Base-by-base conservation (phyloP, 2,888 invertebrate genomes). In the Ennomos quercinarius region DNA sequence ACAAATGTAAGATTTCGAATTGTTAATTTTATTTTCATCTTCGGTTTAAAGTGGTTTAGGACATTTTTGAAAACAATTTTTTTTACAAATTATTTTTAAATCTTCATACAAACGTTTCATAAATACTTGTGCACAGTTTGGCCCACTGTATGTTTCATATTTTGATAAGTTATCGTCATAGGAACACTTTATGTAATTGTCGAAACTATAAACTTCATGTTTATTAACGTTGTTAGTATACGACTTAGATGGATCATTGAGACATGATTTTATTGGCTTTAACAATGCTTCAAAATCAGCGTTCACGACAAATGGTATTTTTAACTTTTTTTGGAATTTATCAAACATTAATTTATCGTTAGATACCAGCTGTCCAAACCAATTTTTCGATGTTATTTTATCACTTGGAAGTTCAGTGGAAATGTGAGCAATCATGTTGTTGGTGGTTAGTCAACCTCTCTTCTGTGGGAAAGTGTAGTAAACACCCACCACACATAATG, bases 131-230 rank as follows among this genome's bases (percentile, higher is more conserved):
- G 47, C 38, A 17, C 47, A 47, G 13, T 47, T 38, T 47, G 3
- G 1, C 12, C 47, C 47, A n/a, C 13, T 47, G 8, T 47, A 47
- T 4, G 47, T 42, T 9, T 54, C 47, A 54, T 54, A 57, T 38
- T 54, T 49, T 40, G 59, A 62, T 37, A 63, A 43, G 9, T 0
- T 45, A 42, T 53, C 49, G 56, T 74, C 67, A 60, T 64, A 75
- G 46, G 69, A 67, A 65, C 72, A 74, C 59, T 74, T 73, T 9
- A 74, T 64, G 43, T 72, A 74, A 59, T 74, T 74, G 9, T 70
- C 73, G 58, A 75, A 76, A 64, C 75, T 76, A 55, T 72, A 73
- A 1, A 63, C 62, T 42, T 68, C 64, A 61, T 73, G 70, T 67
- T 63, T 63, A 37, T 72, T 62, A 40, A 69, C 3, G n/a, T 71